These are phyloP conservation scores for Actinemys pallida DNA, from an alignment of 2,113 vertebrate species.

Conservation along the genomic window DNA sequence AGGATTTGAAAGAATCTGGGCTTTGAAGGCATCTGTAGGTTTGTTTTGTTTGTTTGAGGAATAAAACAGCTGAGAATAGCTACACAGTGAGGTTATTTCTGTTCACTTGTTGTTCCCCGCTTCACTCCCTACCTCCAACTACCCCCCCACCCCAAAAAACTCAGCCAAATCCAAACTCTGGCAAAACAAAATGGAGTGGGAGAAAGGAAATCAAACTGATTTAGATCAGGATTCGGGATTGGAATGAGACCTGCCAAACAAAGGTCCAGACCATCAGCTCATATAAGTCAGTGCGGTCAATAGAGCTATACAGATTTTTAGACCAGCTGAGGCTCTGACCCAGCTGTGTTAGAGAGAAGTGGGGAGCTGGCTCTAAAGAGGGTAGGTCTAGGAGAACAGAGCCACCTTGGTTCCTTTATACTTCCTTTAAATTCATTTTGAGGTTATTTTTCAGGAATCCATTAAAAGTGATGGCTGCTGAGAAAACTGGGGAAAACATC, in stretches of 20 bases:
- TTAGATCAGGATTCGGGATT: not conserved
- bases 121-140: not conserved
- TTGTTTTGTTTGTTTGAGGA: not conserved
- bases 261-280: not conserved
- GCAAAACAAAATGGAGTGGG: not conserved
- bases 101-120: not conserved
- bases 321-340: not conserved
- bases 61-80: not conserved
- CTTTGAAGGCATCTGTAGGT: not conserved
- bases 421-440: not conserved
- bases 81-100: not conserved
- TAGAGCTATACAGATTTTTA: not conserved
- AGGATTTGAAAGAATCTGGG: not conserved
- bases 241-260: not conserved
- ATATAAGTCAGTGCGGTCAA: not conserved
- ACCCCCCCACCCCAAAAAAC: too few species aligned
- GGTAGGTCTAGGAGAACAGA: not conserved
- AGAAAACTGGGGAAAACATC: rapidly evolving
- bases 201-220: not conserved
- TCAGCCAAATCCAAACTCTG: not conserved
- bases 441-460: not conserved
- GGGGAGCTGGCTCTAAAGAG: not conserved
- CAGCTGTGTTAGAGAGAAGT: not conserved
- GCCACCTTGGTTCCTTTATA: not conserved
- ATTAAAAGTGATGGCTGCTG: not conserved